Evolutionary conservation across 1,140 invertebrate species (phyloP).

Genomic region (Zaprionus nigranus): DNA sequence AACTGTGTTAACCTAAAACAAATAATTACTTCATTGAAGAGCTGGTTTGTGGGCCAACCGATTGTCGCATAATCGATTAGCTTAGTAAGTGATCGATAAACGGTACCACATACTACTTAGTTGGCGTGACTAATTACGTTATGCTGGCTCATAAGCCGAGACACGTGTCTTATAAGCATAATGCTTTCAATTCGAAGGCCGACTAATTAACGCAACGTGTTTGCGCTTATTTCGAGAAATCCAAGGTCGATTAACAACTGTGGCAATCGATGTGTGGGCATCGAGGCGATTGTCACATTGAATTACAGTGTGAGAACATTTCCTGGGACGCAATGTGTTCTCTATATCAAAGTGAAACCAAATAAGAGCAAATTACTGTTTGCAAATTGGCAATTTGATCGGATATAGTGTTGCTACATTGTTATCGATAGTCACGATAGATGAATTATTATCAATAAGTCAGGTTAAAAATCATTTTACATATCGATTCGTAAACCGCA

Average conservation of each 20-base stretch:
- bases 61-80: constrained; percentile 58
- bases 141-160: constrained; percentile 3
- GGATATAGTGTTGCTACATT: too few species aligned
- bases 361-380: too few species aligned
- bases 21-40: constrained; percentile 60
- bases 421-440: too few species aligned
- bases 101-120: constrained; percentile 11
- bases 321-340: too few species aligned
- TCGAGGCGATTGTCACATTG: too few species aligned
- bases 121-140: not conserved
- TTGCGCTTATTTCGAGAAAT: not conserved
- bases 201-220: constrained; percentile 14
- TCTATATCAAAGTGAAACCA: too few species aligned
- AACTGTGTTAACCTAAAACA: constrained; percentile 37
- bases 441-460: too few species aligned
- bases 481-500: too few species aligned
- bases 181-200: not conserved
- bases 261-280: too few species aligned
- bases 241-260: not conserved
- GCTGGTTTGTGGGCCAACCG: constrained; percentile 47
- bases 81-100: constrained; percentile 51
- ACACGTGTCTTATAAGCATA: constrained; percentile 6
- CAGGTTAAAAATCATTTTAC: too few species aligned
- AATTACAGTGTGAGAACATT: too few species aligned
- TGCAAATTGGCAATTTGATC: too few species aligned